Evolutionary conservation across 2,113 vertebrate genomes (phyloP).

Genomic region (Rhinolophus ferrumequinum): DNA sequence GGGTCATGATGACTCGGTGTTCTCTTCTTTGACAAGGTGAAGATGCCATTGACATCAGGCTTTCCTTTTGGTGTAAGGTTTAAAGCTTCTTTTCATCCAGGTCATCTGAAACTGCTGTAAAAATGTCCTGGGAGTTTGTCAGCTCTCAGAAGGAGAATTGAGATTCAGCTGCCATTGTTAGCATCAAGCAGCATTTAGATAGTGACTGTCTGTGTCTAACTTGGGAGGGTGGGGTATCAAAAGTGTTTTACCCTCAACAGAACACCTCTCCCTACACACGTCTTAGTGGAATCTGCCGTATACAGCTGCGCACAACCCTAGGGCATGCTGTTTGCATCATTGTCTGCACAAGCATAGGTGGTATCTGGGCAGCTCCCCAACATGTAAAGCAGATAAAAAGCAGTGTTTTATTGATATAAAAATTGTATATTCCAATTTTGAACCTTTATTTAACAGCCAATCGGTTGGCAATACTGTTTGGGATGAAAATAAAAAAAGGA

Average conservation of each 20-base stretch:
- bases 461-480: conserved; percentile 13
- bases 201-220: background rate
- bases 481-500: conserved; percentile 37
- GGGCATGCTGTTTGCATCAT: background rate
- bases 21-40: conserved; percentile 14
- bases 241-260: background rate
- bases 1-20: background rate
- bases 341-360: background rate
- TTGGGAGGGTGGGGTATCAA: background rate
- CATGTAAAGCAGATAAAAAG: background rate
- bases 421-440: background rate
- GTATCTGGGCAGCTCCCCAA: background rate
- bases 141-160: background rate
- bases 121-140: background rate
- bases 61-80: background rate
- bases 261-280: background rate
- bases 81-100: conserved; percentile 2
- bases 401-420: background rate
- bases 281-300: background rate
- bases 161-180: background rate
- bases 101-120: background rate
- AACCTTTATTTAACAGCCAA: background rate
- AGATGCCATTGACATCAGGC: background rate
- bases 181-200: background rate
- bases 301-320: background rate